Conservation (phyloP, 1,140 invertebrate genomes). For the Pseudachorutes palmiensis region DNA sequence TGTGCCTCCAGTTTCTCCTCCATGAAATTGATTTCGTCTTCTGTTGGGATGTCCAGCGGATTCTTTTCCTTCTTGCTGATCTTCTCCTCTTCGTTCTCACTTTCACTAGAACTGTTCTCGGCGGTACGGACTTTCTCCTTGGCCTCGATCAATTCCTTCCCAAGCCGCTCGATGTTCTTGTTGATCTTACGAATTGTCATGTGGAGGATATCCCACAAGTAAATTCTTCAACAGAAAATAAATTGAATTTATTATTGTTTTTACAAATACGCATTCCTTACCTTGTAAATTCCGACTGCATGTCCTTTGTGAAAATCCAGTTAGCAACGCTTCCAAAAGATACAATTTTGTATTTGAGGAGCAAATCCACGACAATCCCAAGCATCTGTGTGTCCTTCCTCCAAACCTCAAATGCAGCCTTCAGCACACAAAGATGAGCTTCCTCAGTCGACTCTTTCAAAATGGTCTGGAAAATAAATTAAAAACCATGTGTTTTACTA, state of each 20-base stretch:
- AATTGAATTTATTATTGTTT: too few species aligned
- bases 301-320: conserved; percentile 97
- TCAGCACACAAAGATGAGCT: conserved; percentile 86
- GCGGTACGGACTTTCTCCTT: conserved; percentile 70
- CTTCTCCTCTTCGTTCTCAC: conserved; percentile 48
- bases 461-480: conserved; percentile 53
- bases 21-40: conserved; percentile 86
- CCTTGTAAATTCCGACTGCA: conserved; percentile 87
- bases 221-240: conserved; percentile 51
- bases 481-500: conserved; percentile 1
- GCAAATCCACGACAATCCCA: conserved; percentile 89
- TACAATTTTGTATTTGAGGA: conserved; percentile 93
- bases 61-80: conserved; percentile 43
- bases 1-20: conserved; percentile 89
- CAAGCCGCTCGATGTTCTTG: conserved; percentile 81
- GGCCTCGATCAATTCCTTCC: conserved; percentile 74
- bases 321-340: conserved; percentile 94
- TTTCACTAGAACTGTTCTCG: conserved; percentile 57
- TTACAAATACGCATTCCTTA: conserved; percentile 44
- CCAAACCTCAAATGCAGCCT: conserved; percentile 91
- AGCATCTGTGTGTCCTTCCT: conserved; percentile 93
- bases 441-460: conserved; percentile 74
- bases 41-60: conserved; percentile 65
- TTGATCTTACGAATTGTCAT: conserved; percentile 94
- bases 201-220: conserved; percentile 96